Evolutionary conservation across 2,113 vertebrate species (phyloP), one percentile per base, ranked within the genome.

Genomic region (Gila orcuttii): DNA sequence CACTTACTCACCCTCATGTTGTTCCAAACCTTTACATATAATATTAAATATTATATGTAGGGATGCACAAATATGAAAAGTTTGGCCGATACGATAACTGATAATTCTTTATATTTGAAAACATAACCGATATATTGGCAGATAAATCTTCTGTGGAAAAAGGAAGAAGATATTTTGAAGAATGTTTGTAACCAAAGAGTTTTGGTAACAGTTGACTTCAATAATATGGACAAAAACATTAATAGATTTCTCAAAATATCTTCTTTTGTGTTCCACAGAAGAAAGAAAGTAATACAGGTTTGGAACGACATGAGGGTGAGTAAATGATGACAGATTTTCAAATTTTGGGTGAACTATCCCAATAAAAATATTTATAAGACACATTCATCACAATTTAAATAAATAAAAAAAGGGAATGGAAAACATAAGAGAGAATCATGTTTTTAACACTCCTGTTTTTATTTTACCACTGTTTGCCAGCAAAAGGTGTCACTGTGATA

Each of bases 381-480:
- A 45, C 28, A 50, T 64, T 50, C 50, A 68, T 59, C 8, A 60
- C 21, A n/a, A 87, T 55, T 3, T 3, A 3, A 4, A 9, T 39
- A 17, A 6, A 55, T 21, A 8, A 45, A 13, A 50, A 75, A 47
- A 11, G 15, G 11, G 6, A 7, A 57, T 21, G 21, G 55, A 21
- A 76, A 76, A 19, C 23, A 77, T 25, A 77, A 4, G 45, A 33
- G 25, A 68, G 62, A 50, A 8, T 31, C 15, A 52, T 33, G 17
- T 68, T 47, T 81, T 31, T 2, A 82, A 47, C 50, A 47, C n/a
- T 28, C 62, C 42, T 81, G 15, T 21, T 31, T 82, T 47, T 82
- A 68, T 52, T 64, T 81, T 19, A 81, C 31, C n/a, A 64, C 79
- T 64, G 59, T 42, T 66, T 39, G 28, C 60, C 78, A 80, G 62